Evolutionary conservation across 2,888 invertebrate species (phyloP).

Genomic region (Clistopyga incitator): DNA sequence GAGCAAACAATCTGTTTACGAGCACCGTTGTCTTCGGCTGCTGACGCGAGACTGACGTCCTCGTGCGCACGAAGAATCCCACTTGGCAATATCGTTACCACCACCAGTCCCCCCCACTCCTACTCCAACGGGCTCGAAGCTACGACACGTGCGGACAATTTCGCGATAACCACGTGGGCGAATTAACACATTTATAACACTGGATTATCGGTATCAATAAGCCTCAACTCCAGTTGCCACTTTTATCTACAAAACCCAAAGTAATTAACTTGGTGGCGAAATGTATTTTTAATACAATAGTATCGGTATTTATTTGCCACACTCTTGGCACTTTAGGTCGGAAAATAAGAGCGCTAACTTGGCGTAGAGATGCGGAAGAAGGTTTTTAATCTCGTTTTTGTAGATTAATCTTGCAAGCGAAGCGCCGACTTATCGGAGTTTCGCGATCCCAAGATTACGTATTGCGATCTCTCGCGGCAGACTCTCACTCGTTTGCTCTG

Average conservation of each 20-base stretch:
- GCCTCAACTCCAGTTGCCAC: not conserved
- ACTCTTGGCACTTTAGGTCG: too few species aligned
- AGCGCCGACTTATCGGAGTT: not conserved
- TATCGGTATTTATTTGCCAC: too few species aligned
- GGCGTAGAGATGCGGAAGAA: too few species aligned
- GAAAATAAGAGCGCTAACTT: too few species aligned
- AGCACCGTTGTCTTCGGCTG: not conserved
- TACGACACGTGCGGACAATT: constrained; percentile 8
- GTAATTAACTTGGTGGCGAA: too few species aligned
- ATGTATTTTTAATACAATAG: too few species aligned
- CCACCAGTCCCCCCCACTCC: not conserved
- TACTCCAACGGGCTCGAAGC: not conserved
- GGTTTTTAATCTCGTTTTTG: too few species aligned
- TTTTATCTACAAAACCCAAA: not conserved
- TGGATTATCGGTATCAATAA: not conserved
- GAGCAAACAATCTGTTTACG: constrained; percentile 14
- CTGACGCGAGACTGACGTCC: constrained; percentile 11
- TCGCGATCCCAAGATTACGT: constrained; percentile 1
- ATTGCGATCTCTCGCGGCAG: not conserved
- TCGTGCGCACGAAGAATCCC: not conserved
- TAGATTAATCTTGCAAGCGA: too few species aligned
- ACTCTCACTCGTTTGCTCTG: constrained; percentile 36
- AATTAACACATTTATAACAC: not conserved
- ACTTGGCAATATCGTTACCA: constrained; percentile 5
- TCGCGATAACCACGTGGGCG: constrained; percentile 8